phyloP scores from a whole-genome alignment of 2,888 invertebrate species.

The Xestia rhomboidea region DNA sequence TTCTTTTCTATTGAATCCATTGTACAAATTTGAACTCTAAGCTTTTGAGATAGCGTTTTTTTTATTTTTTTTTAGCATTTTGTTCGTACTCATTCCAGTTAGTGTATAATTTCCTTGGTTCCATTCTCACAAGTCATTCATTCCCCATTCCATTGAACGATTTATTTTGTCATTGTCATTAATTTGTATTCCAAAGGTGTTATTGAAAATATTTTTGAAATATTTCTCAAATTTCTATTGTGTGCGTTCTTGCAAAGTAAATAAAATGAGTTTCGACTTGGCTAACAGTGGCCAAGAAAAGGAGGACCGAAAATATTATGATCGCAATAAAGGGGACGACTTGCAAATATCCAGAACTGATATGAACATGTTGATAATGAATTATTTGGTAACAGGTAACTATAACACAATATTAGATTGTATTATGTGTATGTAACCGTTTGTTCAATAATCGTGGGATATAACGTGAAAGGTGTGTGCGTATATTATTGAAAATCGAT shows the following conservation, averaged over 20 bases:
- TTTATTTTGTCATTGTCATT: constrained; percentile 64
- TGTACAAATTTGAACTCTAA: too few relatives aligned
- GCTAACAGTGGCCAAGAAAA: constrained; percentile 81
- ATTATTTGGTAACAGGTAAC: constrained; percentile 98
- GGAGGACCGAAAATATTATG: constrained; percentile 91
- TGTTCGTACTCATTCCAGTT: too few relatives aligned
- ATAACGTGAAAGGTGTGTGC: background rate
- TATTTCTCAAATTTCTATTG: constrained; percentile 39
- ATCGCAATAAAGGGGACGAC: constrained; percentile 93
- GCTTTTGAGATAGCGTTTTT: too few relatives aligned
- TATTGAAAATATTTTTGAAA: constrained; percentile 56
- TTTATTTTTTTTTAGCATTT: too few relatives aligned
- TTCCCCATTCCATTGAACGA: constrained; percentile 46
- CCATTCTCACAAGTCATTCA: constrained; percentile 14
- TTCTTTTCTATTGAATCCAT: too few relatives aligned
- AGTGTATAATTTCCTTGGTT: background rate
- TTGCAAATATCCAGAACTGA: constrained; percentile 96
- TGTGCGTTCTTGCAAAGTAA: constrained; percentile 29
- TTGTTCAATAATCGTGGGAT: constrained; percentile 5
- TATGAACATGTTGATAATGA: constrained; percentile 99
- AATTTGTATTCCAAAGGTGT: constrained; percentile 65
- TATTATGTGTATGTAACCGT: constrained; percentile 6
- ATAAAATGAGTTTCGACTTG: constrained; percentile 85
- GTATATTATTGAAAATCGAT: constrained; percentile 21
- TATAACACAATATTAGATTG: constrained; percentile 5